A percentile compares a stretch with the other conserved stretches of the same genome.
phyloP scores from a whole-genome alignment of 2,888 invertebrate species.

The Calliopum simillimum region DNA sequence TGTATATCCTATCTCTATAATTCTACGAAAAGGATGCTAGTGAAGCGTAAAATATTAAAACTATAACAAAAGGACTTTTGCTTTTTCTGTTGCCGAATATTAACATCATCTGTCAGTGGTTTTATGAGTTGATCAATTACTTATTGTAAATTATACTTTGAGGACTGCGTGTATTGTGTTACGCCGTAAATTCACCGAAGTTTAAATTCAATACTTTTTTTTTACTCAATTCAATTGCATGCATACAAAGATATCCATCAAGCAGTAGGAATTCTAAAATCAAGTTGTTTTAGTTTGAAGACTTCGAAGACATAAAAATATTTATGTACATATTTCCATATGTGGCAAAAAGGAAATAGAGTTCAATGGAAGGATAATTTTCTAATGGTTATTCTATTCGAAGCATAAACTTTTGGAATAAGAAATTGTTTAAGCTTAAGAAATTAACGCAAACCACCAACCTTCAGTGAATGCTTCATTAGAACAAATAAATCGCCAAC shows the following conservation, averaged over 20 bases:
- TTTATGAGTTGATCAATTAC: not conserved
- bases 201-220: not conserved
- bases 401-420: too few relatives aligned
- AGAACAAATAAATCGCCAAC: too few relatives aligned
- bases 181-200: not conserved
- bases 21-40: constrained; percentile 32
- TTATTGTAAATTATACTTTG: not conserved
- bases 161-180: constrained; percentile 16
- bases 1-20: too few relatives aligned
- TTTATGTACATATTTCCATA: too few relatives aligned
- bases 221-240: constrained; percentile 1
- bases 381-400: too few relatives aligned
- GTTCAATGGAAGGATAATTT: too few relatives aligned
- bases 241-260: not conserved
- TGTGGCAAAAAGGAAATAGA: too few relatives aligned
- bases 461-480: too few relatives aligned
- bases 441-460: too few relatives aligned
- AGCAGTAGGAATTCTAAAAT: not conserved
- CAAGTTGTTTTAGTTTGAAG: too few relatives aligned
- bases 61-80: constrained; percentile 30
- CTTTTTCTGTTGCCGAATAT: not conserved
- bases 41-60: constrained; percentile 48
- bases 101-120: constrained; percentile 17
- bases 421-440: too few relatives aligned
- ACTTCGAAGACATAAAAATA: too few relatives aligned